Percentiles rank a stretch among this genome's conserved stretches.
Conservation (phyloP, 2,797 vertebrate species). For the Thunnus albacares region DNA sequence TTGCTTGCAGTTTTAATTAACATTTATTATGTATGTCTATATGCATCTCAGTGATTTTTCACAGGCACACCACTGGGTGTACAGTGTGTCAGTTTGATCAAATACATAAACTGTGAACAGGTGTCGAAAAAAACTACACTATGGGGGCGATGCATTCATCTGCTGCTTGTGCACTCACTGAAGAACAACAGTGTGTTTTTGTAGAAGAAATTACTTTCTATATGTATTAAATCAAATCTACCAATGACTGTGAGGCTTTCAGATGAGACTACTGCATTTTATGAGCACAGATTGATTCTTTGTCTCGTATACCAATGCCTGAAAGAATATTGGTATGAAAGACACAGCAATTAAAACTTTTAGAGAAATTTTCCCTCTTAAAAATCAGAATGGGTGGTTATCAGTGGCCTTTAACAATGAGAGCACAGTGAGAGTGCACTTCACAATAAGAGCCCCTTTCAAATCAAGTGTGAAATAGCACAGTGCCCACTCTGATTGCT, state of each 20-base stretch:
- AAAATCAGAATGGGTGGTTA: slow-evolving; percentile 38
- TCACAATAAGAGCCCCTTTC: slow-evolving; percentile 51
- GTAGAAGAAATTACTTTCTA: neutral
- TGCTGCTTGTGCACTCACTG: neutral
- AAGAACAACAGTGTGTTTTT: neutral
- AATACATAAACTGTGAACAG: slow-evolving; percentile 3
- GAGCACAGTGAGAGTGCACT: slow-evolving; percentile 45
- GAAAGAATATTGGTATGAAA: neutral
- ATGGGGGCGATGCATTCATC: neutral
- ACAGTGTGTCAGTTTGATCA: slow-evolving; percentile 1
- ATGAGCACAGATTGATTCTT: neutral
- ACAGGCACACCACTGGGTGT: neutral
- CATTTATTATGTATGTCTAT: neutral
- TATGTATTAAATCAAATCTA: slow-evolving; percentile 10
- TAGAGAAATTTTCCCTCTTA: slow-evolving; percentile 18
- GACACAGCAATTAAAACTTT: slow-evolving; percentile 12
- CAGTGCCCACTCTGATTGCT: slow-evolving; percentile 25
- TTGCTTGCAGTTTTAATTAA: neutral
- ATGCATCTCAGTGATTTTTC: neutral
- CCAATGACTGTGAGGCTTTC: neutral
- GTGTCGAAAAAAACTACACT: neutral
- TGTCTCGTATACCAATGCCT: neutral
- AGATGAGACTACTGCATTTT: neutral
- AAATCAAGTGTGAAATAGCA: slow-evolving; percentile 44
- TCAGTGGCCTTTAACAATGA: slow-evolving; percentile 47